Percentiles rank a stretch among this genome's conserved stretches.
Conservation (phyloP, 2,888 invertebrate species). For the Nasonia oneida region DNA sequence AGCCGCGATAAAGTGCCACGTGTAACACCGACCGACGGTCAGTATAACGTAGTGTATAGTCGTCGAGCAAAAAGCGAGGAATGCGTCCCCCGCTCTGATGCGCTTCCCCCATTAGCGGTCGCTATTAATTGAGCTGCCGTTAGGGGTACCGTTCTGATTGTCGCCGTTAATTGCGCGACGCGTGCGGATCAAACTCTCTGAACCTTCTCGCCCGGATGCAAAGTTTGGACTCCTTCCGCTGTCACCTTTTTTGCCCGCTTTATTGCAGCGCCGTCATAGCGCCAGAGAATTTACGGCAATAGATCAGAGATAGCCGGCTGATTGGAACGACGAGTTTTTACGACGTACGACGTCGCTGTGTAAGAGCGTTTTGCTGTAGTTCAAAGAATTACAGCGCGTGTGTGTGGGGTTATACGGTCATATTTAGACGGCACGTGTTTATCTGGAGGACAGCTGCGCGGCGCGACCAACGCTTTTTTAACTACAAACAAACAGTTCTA, state of each 20-base stretch:
- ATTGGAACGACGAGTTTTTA: background rate
- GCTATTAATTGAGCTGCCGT: constrained; percentile 4
- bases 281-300: background rate
- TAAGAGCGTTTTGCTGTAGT: background rate
- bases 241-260: background rate
- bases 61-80: background rate
- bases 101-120: background rate
- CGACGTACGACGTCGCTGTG: background rate
- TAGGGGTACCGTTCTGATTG: constrained; percentile 5
- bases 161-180: background rate
- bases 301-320: background rate
- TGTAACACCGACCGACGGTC: background rate
- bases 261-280: background rate
- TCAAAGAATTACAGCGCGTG: background rate
- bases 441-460: background rate
- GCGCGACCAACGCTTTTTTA: background rate
- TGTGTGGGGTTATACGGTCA: background rate
- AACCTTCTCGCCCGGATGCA: background rate
- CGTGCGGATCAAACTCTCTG: background rate
- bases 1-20: constrained; percentile 19
- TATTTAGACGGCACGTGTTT: background rate
- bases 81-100: background rate
- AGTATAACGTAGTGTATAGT: background rate
- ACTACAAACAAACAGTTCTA: constrained; percentile 4
- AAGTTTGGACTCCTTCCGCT: background rate